Base-by-base conservation (phyloP, 2,888 invertebrate species). In the Actias luna region DNA sequence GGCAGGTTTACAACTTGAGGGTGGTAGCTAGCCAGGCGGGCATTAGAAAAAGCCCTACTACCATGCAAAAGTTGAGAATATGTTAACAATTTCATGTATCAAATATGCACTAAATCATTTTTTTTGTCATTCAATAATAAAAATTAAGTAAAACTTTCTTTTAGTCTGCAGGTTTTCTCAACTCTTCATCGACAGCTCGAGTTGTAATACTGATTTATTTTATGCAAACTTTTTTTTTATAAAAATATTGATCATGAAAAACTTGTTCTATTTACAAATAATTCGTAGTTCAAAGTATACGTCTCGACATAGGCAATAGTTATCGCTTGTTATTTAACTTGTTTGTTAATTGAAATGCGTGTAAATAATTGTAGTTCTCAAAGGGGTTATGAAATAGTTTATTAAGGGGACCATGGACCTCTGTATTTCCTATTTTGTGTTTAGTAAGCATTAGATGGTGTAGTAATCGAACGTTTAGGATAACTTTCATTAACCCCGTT, bases 341-440 rank as follows among this genome's bases (percentile, higher is more conserved):
- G 87, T 86, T 84, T 78, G 87, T 88, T 89, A 89, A 90, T 90
- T 89, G 88, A 87, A 88, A 88, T 82, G 85, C 88, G 84, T 89
- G 89, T 88, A 88, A 87, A 87, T 87, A 86, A 79, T 82, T 75
- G 73, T 76, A 77, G 80, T 79, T 76, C 80, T 80, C 78, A 71
- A 72, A 71, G 76, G 71, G 81, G 75, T 86, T 87, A 86, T 82
- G 85, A 85, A 87, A 88, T 78, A 72, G 78, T 73, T 79, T 80
- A 80, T 81, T 80, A 80, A 76, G 73, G 69, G 73, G 72, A 71
- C 70, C 71, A 61, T 31, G 39, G 27, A 52, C 36, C 39, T 52
- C 57, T 57, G 57, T 39, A 61, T 33, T 61, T 61, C 68, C 69
- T 62, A 66, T 69, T 70, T 72, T 70, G 65, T 65, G 63, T 55